Conservation (phyloP, 2,888 invertebrate genomes). For the Andricus quercusramuli region DNA sequence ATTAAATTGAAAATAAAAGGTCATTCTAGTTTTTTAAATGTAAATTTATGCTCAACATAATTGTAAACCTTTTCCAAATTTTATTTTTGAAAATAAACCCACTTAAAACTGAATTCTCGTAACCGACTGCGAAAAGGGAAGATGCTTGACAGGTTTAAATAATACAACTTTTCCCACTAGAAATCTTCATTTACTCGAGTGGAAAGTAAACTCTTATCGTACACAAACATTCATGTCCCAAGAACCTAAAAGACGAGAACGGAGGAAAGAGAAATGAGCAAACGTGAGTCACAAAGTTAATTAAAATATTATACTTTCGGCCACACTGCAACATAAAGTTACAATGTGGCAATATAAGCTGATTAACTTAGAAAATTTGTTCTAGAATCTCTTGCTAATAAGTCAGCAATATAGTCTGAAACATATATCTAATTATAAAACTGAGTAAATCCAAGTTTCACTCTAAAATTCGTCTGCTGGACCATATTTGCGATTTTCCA, state of each 20-base stretch:
- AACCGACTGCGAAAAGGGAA: not conserved
- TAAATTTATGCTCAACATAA: not conserved
- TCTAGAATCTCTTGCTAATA: not conserved
- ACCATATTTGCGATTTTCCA: too few species aligned
- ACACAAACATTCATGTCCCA: constrained; percentile 21
- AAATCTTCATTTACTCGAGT: constrained; percentile 15
- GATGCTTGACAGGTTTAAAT: not conserved
- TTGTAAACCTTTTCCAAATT: not conserved
- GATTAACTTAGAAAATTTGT: not conserved
- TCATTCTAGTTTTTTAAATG: too few species aligned
- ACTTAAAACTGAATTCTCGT: not conserved
- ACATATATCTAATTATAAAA: too few species aligned
- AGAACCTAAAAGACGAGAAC: not conserved
- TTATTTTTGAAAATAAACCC: not conserved
- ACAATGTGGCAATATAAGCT: not conserved
- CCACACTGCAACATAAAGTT: not conserved
- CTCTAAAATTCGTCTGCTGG: too few species aligned
- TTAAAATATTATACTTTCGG: not conserved
- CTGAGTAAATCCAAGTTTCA: too few species aligned
- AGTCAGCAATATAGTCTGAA: too few species aligned
- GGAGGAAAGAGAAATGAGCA: not conserved
- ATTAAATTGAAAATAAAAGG: too few species aligned
- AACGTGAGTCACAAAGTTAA: not conserved
- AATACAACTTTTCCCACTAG: not conserved
- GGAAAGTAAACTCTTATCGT: constrained; percentile 37